Base-by-base conservation (phyloP, 2,888 invertebrate species). In the Dynastes tityus region DNA sequence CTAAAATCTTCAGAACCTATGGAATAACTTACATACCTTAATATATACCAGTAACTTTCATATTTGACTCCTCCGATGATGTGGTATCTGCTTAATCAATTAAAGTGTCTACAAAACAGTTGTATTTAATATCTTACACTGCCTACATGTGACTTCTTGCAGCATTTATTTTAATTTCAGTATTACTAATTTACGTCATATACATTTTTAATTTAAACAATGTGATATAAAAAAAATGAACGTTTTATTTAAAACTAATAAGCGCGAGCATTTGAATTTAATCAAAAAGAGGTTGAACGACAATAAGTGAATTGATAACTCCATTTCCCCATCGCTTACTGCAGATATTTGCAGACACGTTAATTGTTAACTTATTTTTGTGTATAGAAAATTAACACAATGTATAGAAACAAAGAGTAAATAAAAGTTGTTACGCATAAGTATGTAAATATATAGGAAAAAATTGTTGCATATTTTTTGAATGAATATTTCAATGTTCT, bases 391-490 rank as follows among this genome's bases (percentile, higher is more conserved):
- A 32, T 71, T 1, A 63, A 65, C 65, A 65, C 65, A 65, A 51
- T 71, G 71, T 71, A 71, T 71, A 71, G 27, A 70, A 51, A 65
- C 68, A 68, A 53, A 67, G 58, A 55, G 16, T 55, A 55, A 55
- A 55, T 8, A 16, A 61, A 27, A 22, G 9, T 61, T 61, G 61
- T 74, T 74, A 74, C 55, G 5, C 5, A 74, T 45, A 45, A 61
- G 22, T 73, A 16, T 74, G 73, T 74, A 74, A 27, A 74, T 74
- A 74, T n/a, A 61, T 74, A 74, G 29, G 51, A 16, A 78, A 51
- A 78, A 51, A 55, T 78, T 78, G 78, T 78, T 78, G 78, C 71
- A 73, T 78, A 78, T 78, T 78, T 78, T 73, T 71, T 45, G 58
- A 75, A 77, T 22, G 68, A 63, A 78, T 51, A 78, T 68, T 77